Evolutionary conservation across 2,888 invertebrate species (phyloP).

Genomic region (Pterobdella sp.): DNA sequence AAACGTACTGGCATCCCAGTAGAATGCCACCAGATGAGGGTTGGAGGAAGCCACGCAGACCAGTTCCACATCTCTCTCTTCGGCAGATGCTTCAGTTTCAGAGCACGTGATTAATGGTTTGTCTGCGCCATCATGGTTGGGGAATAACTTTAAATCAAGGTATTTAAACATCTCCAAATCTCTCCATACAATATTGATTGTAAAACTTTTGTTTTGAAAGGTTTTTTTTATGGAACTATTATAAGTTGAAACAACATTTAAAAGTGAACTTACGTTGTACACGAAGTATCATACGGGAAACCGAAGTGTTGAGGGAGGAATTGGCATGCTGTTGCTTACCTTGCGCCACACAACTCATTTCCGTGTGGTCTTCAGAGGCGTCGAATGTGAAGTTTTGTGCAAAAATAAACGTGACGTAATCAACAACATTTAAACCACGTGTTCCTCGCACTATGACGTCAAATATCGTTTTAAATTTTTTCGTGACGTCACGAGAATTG

Average conservation of each 20-base stretch:
- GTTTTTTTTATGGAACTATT: neutral
- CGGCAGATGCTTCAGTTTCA: neutral
- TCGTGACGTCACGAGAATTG: neutral
- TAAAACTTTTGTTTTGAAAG: neutral
- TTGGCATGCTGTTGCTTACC: too few relatives aligned
- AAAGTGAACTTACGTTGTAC: too few relatives aligned
- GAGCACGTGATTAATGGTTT: constrained; percentile 7
- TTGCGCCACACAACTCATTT: neutral
- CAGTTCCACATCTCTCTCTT: neutral
- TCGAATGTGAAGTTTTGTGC: neutral
- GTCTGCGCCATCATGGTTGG: neutral
- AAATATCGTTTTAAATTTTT: neutral
- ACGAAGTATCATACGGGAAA: too few relatives aligned
- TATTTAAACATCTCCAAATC: too few relatives aligned
- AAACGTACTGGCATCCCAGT: too few relatives aligned
- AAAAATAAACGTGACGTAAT: neutral
- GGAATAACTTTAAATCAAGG: neutral
- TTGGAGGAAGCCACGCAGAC: neutral
- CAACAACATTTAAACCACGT: neutral
- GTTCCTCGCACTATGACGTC: neutral
- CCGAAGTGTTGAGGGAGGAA: too few relatives aligned
- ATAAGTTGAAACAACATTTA: too few relatives aligned
- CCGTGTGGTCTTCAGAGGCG: neutral
- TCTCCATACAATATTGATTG: too few relatives aligned
- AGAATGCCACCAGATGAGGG: neutral